phyloP scores from a whole-genome alignment of 2,797 vertebrate species.

The Monodelphis domestica region DNA sequence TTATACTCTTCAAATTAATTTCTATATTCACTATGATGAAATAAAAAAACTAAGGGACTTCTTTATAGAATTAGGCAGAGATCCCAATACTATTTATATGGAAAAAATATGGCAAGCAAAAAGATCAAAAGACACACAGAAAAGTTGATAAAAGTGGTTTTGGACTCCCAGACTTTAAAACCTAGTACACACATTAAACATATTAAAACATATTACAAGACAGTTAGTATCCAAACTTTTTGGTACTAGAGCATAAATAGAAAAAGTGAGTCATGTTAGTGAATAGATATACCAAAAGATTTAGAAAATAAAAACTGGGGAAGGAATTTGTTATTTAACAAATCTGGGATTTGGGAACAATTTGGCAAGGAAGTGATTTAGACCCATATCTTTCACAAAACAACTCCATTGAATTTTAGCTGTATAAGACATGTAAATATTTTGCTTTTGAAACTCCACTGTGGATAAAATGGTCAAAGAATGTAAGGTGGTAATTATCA shows the following conservation, averaged over 20 bases:
- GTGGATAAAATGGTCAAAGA: neutral
- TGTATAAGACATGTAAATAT: neutral
- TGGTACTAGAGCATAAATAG: neutral
- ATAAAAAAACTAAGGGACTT: neutral
- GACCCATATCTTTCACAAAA: neutral
- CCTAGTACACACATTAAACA: neutral
- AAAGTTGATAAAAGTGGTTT: neutral
- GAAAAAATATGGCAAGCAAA: neutral
- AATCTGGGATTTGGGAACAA: neutral
- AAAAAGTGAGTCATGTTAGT: neutral
- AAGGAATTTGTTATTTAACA: neutral
- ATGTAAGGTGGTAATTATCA: neutral
- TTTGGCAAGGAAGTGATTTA: neutral
- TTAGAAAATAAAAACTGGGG: neutral
- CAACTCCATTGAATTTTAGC: neutral
- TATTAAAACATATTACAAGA: neutral
- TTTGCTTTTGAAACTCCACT: neutral
- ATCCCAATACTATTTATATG: neutral
- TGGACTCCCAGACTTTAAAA: neutral
- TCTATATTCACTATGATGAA: neutral
- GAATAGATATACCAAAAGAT: neutral
- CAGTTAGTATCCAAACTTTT: neutral
- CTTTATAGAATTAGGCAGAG: neutral
- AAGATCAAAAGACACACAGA: neutral
- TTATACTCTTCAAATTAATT: neutral